Base-by-base conservation (phyloP, 2,113 vertebrate genomes). In the Ophthalmolycus amberensis region DNA sequence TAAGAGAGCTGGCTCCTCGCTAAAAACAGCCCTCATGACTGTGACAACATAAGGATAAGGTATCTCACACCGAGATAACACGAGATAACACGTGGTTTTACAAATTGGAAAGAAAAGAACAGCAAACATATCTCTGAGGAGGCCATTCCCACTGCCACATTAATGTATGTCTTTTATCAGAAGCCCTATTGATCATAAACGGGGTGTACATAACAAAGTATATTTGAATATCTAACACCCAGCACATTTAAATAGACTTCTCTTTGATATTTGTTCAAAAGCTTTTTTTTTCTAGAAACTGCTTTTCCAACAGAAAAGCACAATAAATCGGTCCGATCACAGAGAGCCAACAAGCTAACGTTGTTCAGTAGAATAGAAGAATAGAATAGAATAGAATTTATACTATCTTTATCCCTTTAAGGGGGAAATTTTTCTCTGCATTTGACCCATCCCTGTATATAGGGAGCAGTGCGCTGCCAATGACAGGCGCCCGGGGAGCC, bases 231-330 rank as follows among this genome's bases (percentile, higher is more conserved):
- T 84, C 67, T 77, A 9, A 80, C 70, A 46, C 38, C 3, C 14
- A 1, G n/a, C 69, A 29, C 40, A 52, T 44, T 81, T 72, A 42
- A 42, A 64, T 5, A 64, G 16, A 76, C 38, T 50, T 22, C 4
- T 46, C 67, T 85, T 76, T 88, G 77, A 88, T 75, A 56, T 69
- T 48, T 37, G 20, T 25, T 52, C 27, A 46, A 66, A 75, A 20
- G 71, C 0, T 60, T 42, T 22, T 71, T 25, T 50, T 27, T 50
- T 29, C 42, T 63, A 71, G 29, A 69, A 81, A 74, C 50, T 71
- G 0, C 44, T 82, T 82, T 42, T 68, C 25, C 12, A 72, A 58
- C 75, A 83, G 69, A 56, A 78, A 42, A 65, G 0, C 29, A 50
- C 32, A 27, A 62, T 32, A 67, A 76, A 71, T 29, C 5, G 2